A percentile compares a stretch with the other conserved stretches of the same genome.
Evolutionary conservation across 2,797 vertebrate species (phyloP).

Genomic region (Hafferia zeledoni): DNA sequence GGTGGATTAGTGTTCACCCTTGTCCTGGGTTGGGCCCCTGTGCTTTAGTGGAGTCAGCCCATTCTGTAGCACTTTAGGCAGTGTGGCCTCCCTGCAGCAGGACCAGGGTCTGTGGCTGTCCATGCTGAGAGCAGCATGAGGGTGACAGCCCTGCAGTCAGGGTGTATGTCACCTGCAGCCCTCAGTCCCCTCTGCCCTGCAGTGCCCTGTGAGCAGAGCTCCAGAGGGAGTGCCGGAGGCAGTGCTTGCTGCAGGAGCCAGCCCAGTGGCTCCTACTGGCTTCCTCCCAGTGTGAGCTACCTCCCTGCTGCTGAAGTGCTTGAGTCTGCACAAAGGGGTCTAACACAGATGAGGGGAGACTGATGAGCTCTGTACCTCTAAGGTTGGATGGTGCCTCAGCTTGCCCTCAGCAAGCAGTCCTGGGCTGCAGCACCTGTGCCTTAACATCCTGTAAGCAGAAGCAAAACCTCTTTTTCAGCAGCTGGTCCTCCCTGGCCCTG

Average conservation of each 20-base stretch:
- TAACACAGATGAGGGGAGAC: background rate
- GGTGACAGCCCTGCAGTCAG: background rate
- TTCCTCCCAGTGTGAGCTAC: background rate
- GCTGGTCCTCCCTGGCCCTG: background rate
- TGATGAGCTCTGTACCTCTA: background rate
- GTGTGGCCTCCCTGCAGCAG: background rate
- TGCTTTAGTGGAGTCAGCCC: background rate
- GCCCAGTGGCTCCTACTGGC: background rate
- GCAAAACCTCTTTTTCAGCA: background rate
- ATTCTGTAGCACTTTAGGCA: background rate
- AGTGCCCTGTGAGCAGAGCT: background rate
- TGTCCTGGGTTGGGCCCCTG: background rate
- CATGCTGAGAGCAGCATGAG: background rate
- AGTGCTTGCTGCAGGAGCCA: background rate
- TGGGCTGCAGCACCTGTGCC: background rate
- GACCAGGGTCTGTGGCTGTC: background rate
- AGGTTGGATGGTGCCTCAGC: background rate
- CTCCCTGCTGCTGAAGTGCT: background rate
- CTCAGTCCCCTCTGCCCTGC: too few species aligned
- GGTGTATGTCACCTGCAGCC: background rate
- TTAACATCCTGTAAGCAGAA: background rate
- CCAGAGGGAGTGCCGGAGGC: background rate
- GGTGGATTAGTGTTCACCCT: accelerated
- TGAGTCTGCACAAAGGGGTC: accelerated
- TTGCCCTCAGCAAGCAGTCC: background rate